Base-by-base conservation (phyloP, 2,888 invertebrate genomes). In the Abscondita cerata region DNA sequence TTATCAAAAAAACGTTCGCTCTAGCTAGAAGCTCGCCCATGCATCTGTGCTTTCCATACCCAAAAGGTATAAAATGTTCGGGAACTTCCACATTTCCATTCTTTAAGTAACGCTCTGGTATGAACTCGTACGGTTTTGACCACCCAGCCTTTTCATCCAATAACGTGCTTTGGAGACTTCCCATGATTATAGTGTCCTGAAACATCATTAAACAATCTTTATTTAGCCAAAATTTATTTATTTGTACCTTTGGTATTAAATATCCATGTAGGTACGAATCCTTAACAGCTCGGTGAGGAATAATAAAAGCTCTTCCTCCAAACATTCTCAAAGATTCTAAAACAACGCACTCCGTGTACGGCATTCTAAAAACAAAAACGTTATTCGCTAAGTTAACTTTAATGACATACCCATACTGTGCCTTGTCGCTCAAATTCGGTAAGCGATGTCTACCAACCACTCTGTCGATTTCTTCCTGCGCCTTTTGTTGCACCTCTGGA, bases 1-100 rank as follows among this genome's bases (percentile, higher is more conserved):
- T 87, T 71, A 93, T 90, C 31, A 92, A 77, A 73, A 93, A 94
- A 52, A 93, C 83, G 72, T 91, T 93, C 70, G 91, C 90, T 71
- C 88, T 88, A 0, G 90, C 90, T 65, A 93, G 78, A 0, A 87
- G 84, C 73, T 94, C 93, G 0, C 93, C 94, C 86, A 93, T 86
- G 73, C 94, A 94, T 52, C 93, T 87, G 74, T 90, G 91, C 70
- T 88, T 90, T 0, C 91, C 90, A 52, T 88, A 81, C 12, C 93
- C 92, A 72, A 94, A 94, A 0, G 93, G 93, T 68, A 90, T 84
- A 73, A 87, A 92, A 40, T 85, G 83, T 13, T 91, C 90, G 19
- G 80, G 77, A 1, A 88, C 78, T 25, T 82, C 72, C 65, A 83
- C 80, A 66, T 87, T 89, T 65, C 87, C 88, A 52, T 88, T 82